Conservation (phyloP, 2,797 vertebrate genomes). For the Takifugu ocellatus region DNA sequence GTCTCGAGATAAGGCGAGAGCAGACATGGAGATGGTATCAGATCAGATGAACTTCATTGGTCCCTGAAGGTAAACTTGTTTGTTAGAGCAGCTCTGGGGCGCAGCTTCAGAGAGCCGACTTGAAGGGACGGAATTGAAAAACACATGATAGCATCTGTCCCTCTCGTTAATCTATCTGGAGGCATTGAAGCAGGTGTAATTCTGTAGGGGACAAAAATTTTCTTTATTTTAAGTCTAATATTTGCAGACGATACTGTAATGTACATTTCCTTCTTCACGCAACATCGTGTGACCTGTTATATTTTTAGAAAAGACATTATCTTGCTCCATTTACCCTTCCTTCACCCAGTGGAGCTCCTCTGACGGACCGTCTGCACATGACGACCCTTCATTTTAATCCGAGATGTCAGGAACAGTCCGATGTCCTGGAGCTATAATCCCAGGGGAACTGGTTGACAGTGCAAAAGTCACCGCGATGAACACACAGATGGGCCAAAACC, state of each 20-base stretch:
- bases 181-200: neutral
- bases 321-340: constrained; percentile 10
- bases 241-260: too few species aligned
- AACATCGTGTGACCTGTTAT: neutral
- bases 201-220: neutral
- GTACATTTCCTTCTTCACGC: too few species aligned
- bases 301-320: neutral
- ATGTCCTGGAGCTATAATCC: neutral
- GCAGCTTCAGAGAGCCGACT: neutral
- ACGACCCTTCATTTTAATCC: neutral
- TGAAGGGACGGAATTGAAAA: too few species aligned
- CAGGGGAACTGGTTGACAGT: neutral
- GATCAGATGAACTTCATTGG: constrained; percentile 30
- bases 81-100: constrained; percentile 1
- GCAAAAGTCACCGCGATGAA: constrained; percentile 1
- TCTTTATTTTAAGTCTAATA: too few species aligned
- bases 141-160: too few species aligned
- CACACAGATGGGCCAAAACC: neutral
- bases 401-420: neutral
- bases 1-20: constrained; percentile 14
- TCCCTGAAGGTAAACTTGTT: constrained; percentile 12
- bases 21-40: constrained; percentile 5
- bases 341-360: constrained; percentile 1
- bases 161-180: neutral
- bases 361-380: neutral